Conservation (phyloP, 1,140 invertebrate species). For the Gyrodactylus salaris region DNA sequence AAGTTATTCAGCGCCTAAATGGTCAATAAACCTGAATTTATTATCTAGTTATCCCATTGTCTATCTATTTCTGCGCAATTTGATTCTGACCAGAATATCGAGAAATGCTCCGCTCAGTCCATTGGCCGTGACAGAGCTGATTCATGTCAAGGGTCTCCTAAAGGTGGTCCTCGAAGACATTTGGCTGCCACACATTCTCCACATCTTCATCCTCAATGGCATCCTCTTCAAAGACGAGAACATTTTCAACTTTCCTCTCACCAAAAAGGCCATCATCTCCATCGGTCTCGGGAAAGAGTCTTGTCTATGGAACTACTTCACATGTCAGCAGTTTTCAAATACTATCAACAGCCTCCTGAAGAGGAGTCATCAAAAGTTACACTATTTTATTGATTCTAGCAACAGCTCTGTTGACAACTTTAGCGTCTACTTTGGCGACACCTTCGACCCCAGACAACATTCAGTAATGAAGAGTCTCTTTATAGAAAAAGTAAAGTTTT, state of each 20-base stretch:
- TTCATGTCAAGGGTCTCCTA: background rate
- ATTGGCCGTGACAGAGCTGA: background rate
- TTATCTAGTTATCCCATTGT: background rate
- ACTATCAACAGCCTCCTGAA: background rate
- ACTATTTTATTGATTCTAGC: background rate
- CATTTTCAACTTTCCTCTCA: background rate
- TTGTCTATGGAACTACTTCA: background rate
- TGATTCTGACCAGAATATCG: background rate
- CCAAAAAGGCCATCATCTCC: background rate
- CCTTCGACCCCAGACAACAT: too few relatives aligned
- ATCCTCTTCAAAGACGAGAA: background rate
- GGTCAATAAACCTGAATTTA: too few relatives aligned
- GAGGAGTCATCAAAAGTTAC: too few relatives aligned
- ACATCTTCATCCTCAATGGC: background rate
- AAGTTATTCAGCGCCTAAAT: too few relatives aligned
- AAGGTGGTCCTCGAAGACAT: background rate
- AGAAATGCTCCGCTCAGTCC: background rate
- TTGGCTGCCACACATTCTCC: background rate
- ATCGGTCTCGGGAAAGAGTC: background rate
- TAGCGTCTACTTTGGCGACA: too few relatives aligned
- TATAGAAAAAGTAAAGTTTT: too few relatives aligned
- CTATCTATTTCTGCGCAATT: background rate
- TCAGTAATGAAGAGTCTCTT: too few relatives aligned
- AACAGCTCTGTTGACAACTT: too few relatives aligned
- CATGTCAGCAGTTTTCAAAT: background rate